Conservation (phyloP, 2,888 invertebrate species). For the Hirudinaria manillensis region DNA sequence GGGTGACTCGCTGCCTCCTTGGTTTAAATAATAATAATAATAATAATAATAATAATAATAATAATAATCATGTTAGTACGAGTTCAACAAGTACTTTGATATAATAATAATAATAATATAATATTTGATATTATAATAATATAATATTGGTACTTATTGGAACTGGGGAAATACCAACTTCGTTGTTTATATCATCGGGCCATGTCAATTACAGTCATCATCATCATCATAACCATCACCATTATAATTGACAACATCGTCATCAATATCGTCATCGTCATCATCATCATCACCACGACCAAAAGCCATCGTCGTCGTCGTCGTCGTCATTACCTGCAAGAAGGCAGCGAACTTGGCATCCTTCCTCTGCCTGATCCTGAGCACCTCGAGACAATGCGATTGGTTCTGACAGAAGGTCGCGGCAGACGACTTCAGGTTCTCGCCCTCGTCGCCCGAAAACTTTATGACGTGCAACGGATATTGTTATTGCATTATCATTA, state of each 20-base stretch:
- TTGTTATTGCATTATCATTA: neutral
- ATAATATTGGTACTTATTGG: too few relatives aligned
- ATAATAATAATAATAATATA: too few relatives aligned
- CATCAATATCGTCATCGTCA: too few relatives aligned
- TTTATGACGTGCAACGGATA: constrained; percentile 48
- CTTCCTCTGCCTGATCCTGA: constrained; percentile 71
- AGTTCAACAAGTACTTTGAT: neutral
- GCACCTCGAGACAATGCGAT: constrained; percentile 73
- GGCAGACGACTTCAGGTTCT: constrained; percentile 69
- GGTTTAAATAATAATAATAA: neutral
- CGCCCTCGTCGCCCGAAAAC: constrained; percentile 75
- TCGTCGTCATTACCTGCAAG: constrained; percentile 56
- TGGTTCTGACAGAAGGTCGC: constrained; percentile 84
- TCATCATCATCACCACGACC: too few relatives aligned
- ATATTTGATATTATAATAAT: too few relatives aligned
- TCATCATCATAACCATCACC: too few relatives aligned
- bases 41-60: neutral
- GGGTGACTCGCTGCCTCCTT: constrained; percentile 72
- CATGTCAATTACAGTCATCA: too few relatives aligned
- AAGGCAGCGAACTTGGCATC: constrained; percentile 75
- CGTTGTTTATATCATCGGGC: too few relatives aligned
- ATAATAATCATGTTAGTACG: neutral
- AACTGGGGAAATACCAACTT: too few relatives aligned
- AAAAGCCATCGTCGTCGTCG: too few relatives aligned
- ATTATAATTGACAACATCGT: too few relatives aligned